A percentile compares a stretch with the other conserved stretches of the same genome.
phyloP scores from a whole-genome alignment of 2,113 vertebrate genomes.

The Glaucidium brasilianum region DNA sequence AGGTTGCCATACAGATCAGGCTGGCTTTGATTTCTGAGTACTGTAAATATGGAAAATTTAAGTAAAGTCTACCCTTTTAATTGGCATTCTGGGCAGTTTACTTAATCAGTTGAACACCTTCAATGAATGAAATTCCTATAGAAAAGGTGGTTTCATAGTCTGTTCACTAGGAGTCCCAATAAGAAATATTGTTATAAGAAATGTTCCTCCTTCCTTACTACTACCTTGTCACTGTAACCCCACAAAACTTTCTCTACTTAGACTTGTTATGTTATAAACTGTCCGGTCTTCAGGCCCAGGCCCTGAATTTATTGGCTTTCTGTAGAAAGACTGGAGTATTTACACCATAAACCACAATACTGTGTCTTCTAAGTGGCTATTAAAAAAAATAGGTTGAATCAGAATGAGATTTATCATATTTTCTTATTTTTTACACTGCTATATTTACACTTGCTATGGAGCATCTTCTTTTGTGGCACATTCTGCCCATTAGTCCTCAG shows the following conservation, averaged over 20 bases:
- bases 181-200: neutral
- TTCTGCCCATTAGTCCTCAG: neutral
- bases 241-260: neutral
- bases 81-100: slow-evolving; percentile 25
- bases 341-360: neutral
- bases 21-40: slow-evolving; percentile 70
- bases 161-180: neutral
- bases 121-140: slow-evolving; percentile 47
- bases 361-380: neutral
- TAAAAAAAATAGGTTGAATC: neutral
- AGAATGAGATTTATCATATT: neutral
- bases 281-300: neutral
- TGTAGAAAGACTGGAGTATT: neutral
- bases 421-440: neutral
- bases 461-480: neutral
- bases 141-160: slow-evolving; percentile 20
- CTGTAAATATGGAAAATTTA: slow-evolving; percentile 65
- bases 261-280: neutral
- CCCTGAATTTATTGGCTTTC: neutral
- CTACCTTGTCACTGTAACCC: neutral
- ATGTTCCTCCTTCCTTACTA: neutral
- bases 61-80: slow-evolving; percentile 62
- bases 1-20: slow-evolving; percentile 47
- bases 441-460: neutral
- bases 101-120: slow-evolving; percentile 31